Base-by-base conservation (phyloP, 2,888 invertebrate genomes). In the Blera fallax region DNA sequence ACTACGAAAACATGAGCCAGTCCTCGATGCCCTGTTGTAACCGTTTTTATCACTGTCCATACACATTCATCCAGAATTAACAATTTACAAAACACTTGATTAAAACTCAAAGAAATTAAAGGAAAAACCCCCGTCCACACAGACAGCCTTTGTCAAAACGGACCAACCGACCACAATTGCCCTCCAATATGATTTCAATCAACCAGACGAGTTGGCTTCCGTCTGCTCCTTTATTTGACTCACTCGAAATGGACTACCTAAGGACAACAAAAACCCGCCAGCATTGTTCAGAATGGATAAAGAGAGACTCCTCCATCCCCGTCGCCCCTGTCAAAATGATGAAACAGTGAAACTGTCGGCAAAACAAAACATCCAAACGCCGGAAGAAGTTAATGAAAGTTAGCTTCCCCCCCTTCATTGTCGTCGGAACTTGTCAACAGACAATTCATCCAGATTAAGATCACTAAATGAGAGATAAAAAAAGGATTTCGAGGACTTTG, bases 371-470 rank as follows among this genome's bases (percentile, higher is more conserved):
- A 73, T 58, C 60, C 18, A 78, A 83, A 83, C 45, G 78, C 67
- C 83, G 67, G 54, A 78, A 62, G 78, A 65, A 78, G 52, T 83
- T 83, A 65, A 72, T 73, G 78, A 78, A 73, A 83, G 78, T 78
- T 62, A 67, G 67, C 72, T 60, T 21, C 21, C 11, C 37, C 43
- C 37, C 60, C 45, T 40, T 50, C 50, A 62, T 83, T 73, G 72
- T 78, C 72, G 72, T 78, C 72, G 45, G 67, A 60, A 69, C 78
- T 67, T 83, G 82, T 83, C 77, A 78, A 72, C 78, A 78, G 62
- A 78, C 78, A 83, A 83, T 83, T 78, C 83, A 72, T 83, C 64
- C 62, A 45, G 83, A 78, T 83, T 83, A 78, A 67, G 83, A 83
- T 83, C 73, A 72, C 29, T 48, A 65, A 72, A 65, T 43, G 73